These are phyloP conservation scores for Erpornis zantholeuca DNA, from an alignment of 2,113 vertebrate species.

Conservation along the genomic window DNA sequence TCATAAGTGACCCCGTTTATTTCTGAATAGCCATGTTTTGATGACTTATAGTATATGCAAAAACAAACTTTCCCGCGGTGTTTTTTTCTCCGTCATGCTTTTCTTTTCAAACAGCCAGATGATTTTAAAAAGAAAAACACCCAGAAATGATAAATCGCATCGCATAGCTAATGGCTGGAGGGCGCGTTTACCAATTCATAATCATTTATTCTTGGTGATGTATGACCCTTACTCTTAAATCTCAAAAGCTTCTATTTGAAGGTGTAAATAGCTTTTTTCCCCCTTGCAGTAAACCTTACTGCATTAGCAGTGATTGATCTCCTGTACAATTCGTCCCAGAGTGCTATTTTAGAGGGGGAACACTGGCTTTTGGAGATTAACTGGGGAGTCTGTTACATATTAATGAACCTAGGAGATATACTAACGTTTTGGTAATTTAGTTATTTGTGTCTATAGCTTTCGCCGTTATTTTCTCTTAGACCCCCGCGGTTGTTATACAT, in stretches of 20 bases:
- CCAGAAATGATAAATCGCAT: constrained; percentile 84
- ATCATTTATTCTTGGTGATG: constrained; percentile 89
- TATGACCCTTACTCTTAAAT: constrained; percentile 85
- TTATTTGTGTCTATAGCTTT: constrained; percentile 85
- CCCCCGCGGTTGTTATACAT: constrained; percentile 82
- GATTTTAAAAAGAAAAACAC: constrained; percentile 76
- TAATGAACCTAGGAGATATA: constrained; percentile 84
- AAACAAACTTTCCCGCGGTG: constrained; percentile 77
- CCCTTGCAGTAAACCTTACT: constrained; percentile 82
- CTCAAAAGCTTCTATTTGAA: constrained; percentile 87
- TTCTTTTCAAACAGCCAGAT: constrained; percentile 71
- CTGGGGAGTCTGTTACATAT: constrained; percentile 84
- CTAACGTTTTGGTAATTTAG: constrained; percentile 87
- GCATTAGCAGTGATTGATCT: constrained; percentile 88
- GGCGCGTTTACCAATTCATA: constrained; percentile 86
- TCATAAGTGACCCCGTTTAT: constrained; percentile 47
- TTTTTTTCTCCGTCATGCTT: constrained; percentile 54
- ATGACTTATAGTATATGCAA: constrained; percentile 71
- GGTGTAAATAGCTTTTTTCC: constrained; percentile 80
- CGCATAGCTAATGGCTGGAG: constrained; percentile 84
- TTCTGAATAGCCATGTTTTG: constrained; percentile 59
- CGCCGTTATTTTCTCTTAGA: constrained; percentile 81
- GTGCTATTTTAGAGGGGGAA: constrained; percentile 86
- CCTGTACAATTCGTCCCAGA: constrained; percentile 87
- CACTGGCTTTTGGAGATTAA: constrained; percentile 87